Conservation (phyloP, 1,140 invertebrate species). For the Zaprionus taronus region DNA sequence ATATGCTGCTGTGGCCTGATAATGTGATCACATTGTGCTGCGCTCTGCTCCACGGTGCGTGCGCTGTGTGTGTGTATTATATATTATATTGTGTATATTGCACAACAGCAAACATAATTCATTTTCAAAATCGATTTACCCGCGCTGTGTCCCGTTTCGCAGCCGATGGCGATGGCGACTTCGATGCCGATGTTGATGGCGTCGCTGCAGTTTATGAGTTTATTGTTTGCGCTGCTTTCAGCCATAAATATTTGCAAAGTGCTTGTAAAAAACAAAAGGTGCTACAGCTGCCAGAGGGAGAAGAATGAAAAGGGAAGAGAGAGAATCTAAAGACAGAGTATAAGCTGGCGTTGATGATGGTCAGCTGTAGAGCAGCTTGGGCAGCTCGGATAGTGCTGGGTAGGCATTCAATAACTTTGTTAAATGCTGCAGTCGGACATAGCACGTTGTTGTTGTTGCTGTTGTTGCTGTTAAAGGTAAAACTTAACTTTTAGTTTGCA, state of each 20-base stretch:
- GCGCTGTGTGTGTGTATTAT: slow-evolving; percentile 24
- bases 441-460: slow-evolving; percentile 24
- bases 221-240: slow-evolving; percentile 77
- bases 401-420: slow-evolving; percentile 69
- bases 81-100: slow-evolving; percentile 47
- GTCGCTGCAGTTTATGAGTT: slow-evolving; percentile 77
- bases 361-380: slow-evolving; percentile 37
- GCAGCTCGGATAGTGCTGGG: background rate
- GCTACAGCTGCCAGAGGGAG: slow-evolving; percentile 11
- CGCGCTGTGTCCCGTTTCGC: slow-evolving; percentile 26
- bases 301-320: background rate
- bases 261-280: slow-evolving; percentile 81
- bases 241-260: slow-evolving; percentile 81
- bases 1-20: slow-evolving; percentile 1
- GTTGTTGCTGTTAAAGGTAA: slow-evolving; percentile 37
- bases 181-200: slow-evolving; percentile 11
- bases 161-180: slow-evolving; percentile 17
- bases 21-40: slow-evolving; percentile 8
- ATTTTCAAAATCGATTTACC: slow-evolving; percentile 78
- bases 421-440: slow-evolving; percentile 58
- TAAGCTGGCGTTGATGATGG: slow-evolving; percentile 61
- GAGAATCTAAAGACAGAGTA: slow-evolving; percentile 22
- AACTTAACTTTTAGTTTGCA: slow-evolving; percentile 80
- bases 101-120: slow-evolving; percentile 74
- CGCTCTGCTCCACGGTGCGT: background rate